Conservation (phyloP, 2,113 vertebrate species). For the Asarcornis scutulata region DNA sequence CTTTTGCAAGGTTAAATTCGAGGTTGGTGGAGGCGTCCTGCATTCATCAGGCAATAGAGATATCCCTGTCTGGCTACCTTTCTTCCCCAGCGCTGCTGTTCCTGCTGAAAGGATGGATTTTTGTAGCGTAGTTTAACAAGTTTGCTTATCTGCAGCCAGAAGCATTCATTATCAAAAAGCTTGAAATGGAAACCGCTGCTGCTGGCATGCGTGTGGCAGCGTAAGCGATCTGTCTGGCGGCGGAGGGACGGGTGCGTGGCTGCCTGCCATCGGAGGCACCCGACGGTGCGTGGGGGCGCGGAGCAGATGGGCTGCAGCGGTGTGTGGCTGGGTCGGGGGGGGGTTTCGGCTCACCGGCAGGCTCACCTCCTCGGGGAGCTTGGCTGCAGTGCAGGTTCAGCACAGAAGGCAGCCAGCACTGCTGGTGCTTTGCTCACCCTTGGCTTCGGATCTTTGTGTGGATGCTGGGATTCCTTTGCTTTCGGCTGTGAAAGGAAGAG, state of each 20-base stretch:
- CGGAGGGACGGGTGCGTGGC: neutral
- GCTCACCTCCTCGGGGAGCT: neutral
- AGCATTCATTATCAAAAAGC: slow-evolving; percentile 9
- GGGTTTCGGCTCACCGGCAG: neutral
- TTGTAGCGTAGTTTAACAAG: neutral
- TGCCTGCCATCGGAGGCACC: neutral
- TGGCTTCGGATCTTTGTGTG: fast-evolving
- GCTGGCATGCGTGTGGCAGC: neutral
- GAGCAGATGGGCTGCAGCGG: neutral
- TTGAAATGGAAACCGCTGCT: neutral
- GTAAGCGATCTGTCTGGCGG: fast-evolving
- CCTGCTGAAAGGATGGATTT: neutral
- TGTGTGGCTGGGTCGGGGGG: neutral
- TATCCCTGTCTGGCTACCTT: neutral
- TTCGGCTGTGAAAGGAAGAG: neutral
- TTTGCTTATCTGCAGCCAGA: neutral
- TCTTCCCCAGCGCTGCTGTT: neutral
- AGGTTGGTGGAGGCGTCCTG: neutral
- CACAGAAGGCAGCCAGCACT: neutral
- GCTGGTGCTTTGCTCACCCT: fast-evolving
- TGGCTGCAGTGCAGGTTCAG: neutral
- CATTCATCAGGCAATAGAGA: neutral
- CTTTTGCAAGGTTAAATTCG: neutral
- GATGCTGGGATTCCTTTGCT: neutral
- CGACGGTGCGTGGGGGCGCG: fast-evolving